Percentiles rank a stretch among this genome's conserved stretches.
These are phyloP conservation scores for Leucania comma DNA, from an alignment of 2,888 invertebrate genomes.

Conservation along the genomic window DNA sequence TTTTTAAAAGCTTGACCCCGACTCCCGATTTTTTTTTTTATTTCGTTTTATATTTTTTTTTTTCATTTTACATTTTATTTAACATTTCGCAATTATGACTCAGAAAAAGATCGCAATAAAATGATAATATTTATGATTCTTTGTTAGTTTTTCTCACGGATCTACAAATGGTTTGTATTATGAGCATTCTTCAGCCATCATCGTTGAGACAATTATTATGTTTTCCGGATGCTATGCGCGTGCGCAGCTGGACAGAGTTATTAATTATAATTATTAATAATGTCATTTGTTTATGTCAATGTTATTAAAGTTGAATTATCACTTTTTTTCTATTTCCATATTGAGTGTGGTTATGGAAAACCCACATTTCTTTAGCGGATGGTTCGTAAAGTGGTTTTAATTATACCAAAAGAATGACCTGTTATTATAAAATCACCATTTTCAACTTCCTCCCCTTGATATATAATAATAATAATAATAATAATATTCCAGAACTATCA, in stretches of 20 bases:
- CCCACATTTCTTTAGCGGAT: neutral
- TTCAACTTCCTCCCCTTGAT: too few species aligned
- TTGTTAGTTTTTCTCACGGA: slow-evolving; percentile 50
- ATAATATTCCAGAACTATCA: too few species aligned
- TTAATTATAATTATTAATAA: slow-evolving; percentile 32
- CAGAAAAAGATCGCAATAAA: slow-evolving; percentile 27
- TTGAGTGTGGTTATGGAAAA: neutral
- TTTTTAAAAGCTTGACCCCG: too few species aligned
- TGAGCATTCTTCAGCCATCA: slow-evolving; percentile 35
- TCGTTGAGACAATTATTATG: slow-evolving; percentile 39
- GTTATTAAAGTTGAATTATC: slow-evolving; percentile 15
- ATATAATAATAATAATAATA: too few species aligned
- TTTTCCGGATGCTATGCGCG: slow-evolving; percentile 42
- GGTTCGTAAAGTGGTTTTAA: neutral
- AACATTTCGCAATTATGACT: slow-evolving; percentile 33
- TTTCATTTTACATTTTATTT: slow-evolving; percentile 19
- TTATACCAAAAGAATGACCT: neutral
- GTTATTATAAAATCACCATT: neutral
- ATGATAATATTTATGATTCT: slow-evolving; percentile 6
- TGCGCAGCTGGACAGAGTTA: slow-evolving; percentile 32
- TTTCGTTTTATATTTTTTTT: too few species aligned
- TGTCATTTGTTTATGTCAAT: slow-evolving; percentile 17
- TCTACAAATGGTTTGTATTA: slow-evolving; percentile 24
- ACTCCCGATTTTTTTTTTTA: neutral
- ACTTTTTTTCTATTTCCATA: slow-evolving; percentile 21